Base-by-base conservation (phyloP, 1,140 invertebrate genomes). In the Branchinecta lynchi region DNA sequence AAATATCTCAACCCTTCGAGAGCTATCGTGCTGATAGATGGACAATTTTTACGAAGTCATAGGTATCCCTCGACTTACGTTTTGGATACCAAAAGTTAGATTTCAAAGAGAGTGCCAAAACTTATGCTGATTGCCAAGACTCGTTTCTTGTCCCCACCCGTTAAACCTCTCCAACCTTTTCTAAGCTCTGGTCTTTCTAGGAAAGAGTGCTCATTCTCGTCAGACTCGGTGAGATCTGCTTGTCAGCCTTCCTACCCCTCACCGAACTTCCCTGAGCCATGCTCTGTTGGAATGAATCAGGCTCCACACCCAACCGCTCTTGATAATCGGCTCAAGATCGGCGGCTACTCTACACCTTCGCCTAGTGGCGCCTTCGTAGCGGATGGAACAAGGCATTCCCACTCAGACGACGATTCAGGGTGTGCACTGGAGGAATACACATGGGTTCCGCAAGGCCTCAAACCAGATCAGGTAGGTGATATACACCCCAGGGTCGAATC, bases 361-460 rank as follows among this genome's bases (percentile, higher is more conserved):
- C 51, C 51, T 15, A 60, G 51, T 60, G 51, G 51, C 51, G 17
- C 51, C 6, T 60, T 60, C 65, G 74, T 74, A 66, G 77, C 78
- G 67, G 78, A 91, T 76, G 88, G 88, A 72, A 89, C 92, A 75
- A 80, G 92, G 51, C 91, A 95, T 76, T 93, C 91, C 5, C 93
- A 95, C 75, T 93, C 90, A 66, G 94, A 97, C 79, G 93, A 97
- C 77, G 95, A 98, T 80, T 94, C 90, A 66, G 94, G 95, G 8
- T 98, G 94, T 77, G 93, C 93, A 7, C 81, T 98, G 66, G 94
- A 98, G 77, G 96, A 98, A 77, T 98, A 98, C 80, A 94, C 93
- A 0, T 98, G 95, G 95, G 92, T 97, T 66, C 96, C 96, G 51
- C 91, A 92, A 6, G 93, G 93, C 71, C 83, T 97, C 6, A 86